Base-by-base conservation (phyloP, 2,888 invertebrate genomes). In the Polylopha cassiicola region DNA sequence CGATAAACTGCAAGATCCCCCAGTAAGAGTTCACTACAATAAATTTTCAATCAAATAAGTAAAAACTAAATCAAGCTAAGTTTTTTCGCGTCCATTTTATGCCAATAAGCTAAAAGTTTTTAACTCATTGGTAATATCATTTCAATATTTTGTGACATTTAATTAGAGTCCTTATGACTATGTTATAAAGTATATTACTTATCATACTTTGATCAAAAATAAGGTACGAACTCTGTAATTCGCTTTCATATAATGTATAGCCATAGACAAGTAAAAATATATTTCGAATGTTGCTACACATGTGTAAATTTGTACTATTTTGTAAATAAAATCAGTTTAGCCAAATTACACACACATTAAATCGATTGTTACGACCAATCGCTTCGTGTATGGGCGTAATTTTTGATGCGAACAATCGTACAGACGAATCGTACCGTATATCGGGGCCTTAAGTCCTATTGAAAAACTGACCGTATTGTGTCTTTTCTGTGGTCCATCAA, bases 41-140 rank as follows among this genome's bases (percentile, higher is more conserved):
- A 24, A 34, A 20, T 21, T 24, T 30, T 17, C 34, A 34, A 15
- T 41, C 23, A 41, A 34, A 29, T 24, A 41, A 41, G 24, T 41
- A 34, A n/a, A n/a, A n/a, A 28, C 16, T 9, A 3, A 34, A 30
- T 26, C 30, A 41, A 36, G 41, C 41, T 33, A 34, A 39, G 24
- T 41, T 26, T 41, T 34, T 41, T 30, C 36, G 41, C 41, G 41
- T 41, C 41, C 41, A 41, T 41, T 41, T 41, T 41, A 34, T 5
- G 21, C 36, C 8, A 7, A n/a, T 24, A 4, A 7, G 21, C 13
- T n/a, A 9, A 9, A 13, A 9, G 16, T 21, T 1, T 24, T 36
- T 30, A 30, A 34, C 20, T 21, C 24, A 13, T 4, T 29, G 21
- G 18, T 3, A 6, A 23, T 16, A 2, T n/a, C n/a, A 5, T 5